A percentile compares a stretch with the other conserved stretches of the same genome.
These are phyloP conservation scores for Balanococcus diminutus DNA, from an alignment of 2,888 invertebrate genomes.

Conservation along the genomic window DNA sequence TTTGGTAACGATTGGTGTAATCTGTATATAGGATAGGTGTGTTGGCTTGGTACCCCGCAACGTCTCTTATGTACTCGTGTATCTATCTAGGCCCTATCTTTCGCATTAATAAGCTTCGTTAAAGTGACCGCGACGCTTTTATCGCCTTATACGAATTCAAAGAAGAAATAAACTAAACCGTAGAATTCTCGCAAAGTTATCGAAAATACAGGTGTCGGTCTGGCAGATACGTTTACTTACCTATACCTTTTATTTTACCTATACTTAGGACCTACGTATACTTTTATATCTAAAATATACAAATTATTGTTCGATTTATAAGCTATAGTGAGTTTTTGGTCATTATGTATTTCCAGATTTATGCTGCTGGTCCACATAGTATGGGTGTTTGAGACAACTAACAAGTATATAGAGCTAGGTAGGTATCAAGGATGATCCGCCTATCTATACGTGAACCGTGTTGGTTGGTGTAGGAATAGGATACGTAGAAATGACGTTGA, in stretches of 20 bases:
- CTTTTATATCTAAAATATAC: neutral
- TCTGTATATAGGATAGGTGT: too few relatives aligned
- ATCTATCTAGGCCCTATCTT: neutral
- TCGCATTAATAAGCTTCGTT: constrained; percentile 15
- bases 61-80: too few relatives aligned
- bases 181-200: constrained; percentile 4
- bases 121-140: neutral
- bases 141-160: neutral
- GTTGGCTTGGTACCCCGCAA: too few relatives aligned
- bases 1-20: neutral
- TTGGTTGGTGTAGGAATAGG: neutral
- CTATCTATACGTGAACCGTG: neutral
- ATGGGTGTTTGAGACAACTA: too few relatives aligned
- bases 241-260: too few relatives aligned
- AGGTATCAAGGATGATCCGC: neutral
- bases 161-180: constrained; percentile 5
- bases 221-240: too few relatives aligned
- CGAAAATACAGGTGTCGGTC: neutral
- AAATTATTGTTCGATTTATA: neutral
- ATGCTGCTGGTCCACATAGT: too few relatives aligned
- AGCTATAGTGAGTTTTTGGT: neutral
- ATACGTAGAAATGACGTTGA: neutral
- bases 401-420: neutral
- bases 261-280: too few relatives aligned
- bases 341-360: neutral